These are phyloP conservation scores for Ochropacha duplaris DNA, from an alignment of 2,888 invertebrate genomes.

Conservation along the genomic window DNA sequence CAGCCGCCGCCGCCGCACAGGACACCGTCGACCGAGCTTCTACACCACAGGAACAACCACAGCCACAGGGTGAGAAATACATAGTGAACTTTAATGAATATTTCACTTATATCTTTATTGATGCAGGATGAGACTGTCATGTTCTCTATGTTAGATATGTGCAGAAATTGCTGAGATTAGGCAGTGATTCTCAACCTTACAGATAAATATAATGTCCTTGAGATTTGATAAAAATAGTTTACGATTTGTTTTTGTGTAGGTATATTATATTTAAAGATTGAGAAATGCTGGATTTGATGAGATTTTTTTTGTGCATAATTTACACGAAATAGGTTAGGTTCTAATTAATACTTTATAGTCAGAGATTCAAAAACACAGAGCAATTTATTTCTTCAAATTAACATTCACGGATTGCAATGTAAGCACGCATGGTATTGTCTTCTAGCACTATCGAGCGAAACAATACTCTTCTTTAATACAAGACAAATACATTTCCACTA, in stretches of 20 bases:
- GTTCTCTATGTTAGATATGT: not conserved
- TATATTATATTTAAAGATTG: not conserved
- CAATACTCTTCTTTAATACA: conserved; percentile 33
- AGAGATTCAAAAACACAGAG: conserved; percentile 56
- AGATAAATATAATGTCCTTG: not conserved
- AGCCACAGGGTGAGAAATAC: conserved; percentile 56
- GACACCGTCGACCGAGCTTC: conserved; percentile 69
- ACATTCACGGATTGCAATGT: conserved; percentile 74
- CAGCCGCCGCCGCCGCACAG: conserved; percentile 65
- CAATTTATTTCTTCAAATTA: conserved; percentile 52
- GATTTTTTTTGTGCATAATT: not conserved
- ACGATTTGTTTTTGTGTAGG: not conserved
- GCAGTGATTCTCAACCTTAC: not conserved
- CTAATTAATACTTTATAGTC: not conserved
- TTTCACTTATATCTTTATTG: not conserved
- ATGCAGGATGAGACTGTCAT: not conserved
- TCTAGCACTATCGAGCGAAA: conserved; percentile 58
- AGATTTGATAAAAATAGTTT: not conserved
- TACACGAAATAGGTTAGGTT: not conserved
- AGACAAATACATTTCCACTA: conserved; percentile 52
- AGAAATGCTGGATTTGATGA: not conserved
- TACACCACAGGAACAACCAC: conserved; percentile 58
- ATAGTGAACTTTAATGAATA: not conserved
- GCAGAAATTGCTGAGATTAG: not conserved
- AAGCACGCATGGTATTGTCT: conserved; percentile 78